phyloP scores from a whole-genome alignment of 1,140 invertebrate species.

The Drosophila albomicans region DNA sequence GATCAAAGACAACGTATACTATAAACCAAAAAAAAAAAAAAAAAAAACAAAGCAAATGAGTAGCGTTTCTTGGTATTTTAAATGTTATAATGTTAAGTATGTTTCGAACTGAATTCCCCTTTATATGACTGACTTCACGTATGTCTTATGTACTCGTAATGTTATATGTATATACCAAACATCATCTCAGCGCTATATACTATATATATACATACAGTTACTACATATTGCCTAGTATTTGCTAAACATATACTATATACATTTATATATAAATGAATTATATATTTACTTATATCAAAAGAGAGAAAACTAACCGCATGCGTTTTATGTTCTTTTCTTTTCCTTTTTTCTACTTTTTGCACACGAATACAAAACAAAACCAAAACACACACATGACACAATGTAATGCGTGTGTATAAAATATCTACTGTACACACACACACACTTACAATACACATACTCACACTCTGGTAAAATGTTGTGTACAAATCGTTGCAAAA shows the following conservation, averaged over 20 bases:
- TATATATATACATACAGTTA: constrained; percentile 57
- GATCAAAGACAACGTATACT: constrained; percentile 23
- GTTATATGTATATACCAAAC: constrained; percentile 78
- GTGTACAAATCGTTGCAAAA: constrained; percentile 76
- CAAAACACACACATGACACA: constrained; percentile 43
- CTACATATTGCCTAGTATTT: constrained; percentile 79
- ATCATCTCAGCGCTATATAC: constrained; percentile 63
- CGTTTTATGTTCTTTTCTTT: constrained; percentile 85
- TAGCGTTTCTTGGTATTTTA: constrained; percentile 77
- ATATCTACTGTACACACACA: constrained; percentile 46
- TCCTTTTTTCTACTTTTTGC: constrained; percentile 82
- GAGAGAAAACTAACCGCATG: constrained; percentile 85
- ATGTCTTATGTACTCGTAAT: constrained; percentile 76
- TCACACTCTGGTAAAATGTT: constrained; percentile 70
- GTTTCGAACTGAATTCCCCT: constrained; percentile 71
- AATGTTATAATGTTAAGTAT: constrained; percentile 80
- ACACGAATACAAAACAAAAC: constrained; percentile 69
- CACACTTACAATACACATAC: constrained; percentile 34
- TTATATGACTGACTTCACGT: constrained; percentile 76
- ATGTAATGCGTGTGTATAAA: constrained; percentile 31
- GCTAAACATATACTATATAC: constrained; percentile 60
- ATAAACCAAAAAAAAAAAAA: constrained; percentile 1
- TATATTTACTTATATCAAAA: constrained; percentile 78
- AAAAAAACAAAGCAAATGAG: constrained; percentile 44
- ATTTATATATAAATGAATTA: constrained; percentile 45